Base-by-base conservation (phyloP, 2,113 vertebrate species). In the Passer domesticus region DNA sequence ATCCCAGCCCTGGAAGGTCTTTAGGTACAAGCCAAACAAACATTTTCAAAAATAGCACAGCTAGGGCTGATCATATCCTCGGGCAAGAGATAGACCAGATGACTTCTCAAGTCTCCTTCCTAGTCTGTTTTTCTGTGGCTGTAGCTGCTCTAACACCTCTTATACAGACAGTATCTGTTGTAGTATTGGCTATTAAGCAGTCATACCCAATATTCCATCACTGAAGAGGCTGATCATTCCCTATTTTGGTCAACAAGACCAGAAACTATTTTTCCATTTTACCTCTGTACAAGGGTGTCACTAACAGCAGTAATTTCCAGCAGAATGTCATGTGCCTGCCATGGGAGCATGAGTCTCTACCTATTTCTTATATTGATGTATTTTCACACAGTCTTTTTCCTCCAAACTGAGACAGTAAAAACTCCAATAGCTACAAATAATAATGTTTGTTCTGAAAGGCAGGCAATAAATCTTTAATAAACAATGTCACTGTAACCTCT, bases 401-500 rank as follows among this genome's bases (percentile, higher is more conserved):
- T 60, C 23, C 10, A 74, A 82, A 88, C 11, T 7, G 41, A 80
- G 70, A 78, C 13, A 70, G 39, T 58, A 81, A 84, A 95, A 96
- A 43, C 5, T 18, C 28, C 35, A 46, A 62, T 47, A 88, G 69
- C 77, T 73, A 67, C 56, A 76, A 94, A 53, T 95, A 68, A 78
- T 92, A 93, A 95, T 81, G 72, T 96, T 97, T 96, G 70, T 74
- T 95, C 90, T 94, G 91, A 94, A 89, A 84, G 44, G 23, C 63
- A 70, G 85, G 50, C 73, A 84, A 58, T 39, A 94, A 95, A 94
- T 66, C 21, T 56, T 64, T 62, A 81, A 76, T 43, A 85, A 93
- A 93, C 68, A 91, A 63, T 92, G 59, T 82, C 88, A 90, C 83
- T 83, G 67, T 89, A 90, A 91, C 56, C 84, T 66, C 73, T 77